Conservation (phyloP, 2,113 vertebrate species). For the Nestor notabilis region DNA sequence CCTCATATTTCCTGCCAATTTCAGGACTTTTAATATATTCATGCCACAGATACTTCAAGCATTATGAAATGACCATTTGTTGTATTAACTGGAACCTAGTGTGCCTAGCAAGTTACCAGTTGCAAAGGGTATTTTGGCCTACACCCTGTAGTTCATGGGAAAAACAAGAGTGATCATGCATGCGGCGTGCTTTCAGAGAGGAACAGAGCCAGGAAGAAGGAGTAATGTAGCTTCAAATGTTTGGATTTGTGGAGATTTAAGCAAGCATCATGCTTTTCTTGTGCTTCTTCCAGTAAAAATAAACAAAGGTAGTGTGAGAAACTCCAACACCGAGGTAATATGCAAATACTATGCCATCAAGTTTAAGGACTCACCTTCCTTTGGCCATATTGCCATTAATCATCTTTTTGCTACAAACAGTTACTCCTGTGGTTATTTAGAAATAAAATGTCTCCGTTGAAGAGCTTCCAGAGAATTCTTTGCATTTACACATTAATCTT, state of each 20-base stretch:
- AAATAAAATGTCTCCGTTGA: not conserved
- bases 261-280: slow-evolving; percentile 7
- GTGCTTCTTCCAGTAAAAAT: slow-evolving; percentile 55
- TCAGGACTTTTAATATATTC: not conserved
- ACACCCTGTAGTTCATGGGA: slow-evolving; percentile 45
- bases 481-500: not conserved
- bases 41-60: not conserved
- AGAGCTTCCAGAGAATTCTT: slow-evolving; percentile 20
- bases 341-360: not conserved
- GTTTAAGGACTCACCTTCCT: not conserved
- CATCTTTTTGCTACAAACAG: not conserved
- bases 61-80: not conserved
- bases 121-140: slow-evolving; percentile 48
- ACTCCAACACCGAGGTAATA: not conserved
- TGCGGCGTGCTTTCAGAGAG: not conserved
- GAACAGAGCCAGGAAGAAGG: slow-evolving; percentile 54
- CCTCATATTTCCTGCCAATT: not conserved
- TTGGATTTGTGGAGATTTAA: slow-evolving; percentile 36
- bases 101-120: slow-evolving; percentile 13
- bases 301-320: slow-evolving; percentile 60
- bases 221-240: slow-evolving; percentile 4
- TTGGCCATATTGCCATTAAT: not conserved
- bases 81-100: not conserved
- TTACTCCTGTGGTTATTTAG: not conserved
- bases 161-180: not conserved